phyloP scores from a whole-genome alignment of 2,797 vertebrate species.

The Emys orbicularis region DNA sequence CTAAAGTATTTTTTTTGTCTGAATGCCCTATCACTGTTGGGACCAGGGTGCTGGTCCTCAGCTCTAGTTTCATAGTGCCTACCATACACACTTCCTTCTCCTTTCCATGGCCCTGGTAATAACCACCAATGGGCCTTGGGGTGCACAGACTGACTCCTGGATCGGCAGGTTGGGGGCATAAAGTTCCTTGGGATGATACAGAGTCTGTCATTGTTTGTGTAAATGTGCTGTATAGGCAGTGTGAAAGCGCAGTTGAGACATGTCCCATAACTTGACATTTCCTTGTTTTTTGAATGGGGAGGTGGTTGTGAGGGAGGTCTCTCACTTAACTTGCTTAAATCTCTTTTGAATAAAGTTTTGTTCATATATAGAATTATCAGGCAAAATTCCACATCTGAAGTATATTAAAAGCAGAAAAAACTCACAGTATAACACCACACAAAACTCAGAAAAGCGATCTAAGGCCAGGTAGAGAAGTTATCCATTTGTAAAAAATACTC shows the following conservation, averaged over 20 bases:
- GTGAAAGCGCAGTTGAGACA: neutral
- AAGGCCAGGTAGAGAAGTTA: neutral
- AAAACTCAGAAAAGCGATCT: neutral
- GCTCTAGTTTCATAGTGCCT: neutral
- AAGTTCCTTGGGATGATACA: neutral
- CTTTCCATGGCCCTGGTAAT: fast-evolving
- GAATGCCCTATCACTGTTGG: neutral
- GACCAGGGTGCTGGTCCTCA: neutral
- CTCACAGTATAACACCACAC: neutral
- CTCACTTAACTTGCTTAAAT: neutral
- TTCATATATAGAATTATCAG: neutral
- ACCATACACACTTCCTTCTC: neutral
- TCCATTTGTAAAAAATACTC: neutral
- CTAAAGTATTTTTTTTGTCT: neutral
- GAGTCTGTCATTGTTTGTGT: fast-evolving
- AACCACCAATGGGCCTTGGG: neutral
- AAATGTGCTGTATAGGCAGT: neutral
- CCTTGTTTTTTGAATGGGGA: neutral
- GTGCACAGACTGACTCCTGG: neutral
- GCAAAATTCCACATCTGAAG: neutral
- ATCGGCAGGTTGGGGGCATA: neutral
- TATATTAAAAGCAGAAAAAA: neutral
- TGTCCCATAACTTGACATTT: neutral
- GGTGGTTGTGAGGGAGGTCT: neutral
- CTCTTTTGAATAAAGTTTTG: neutral